A percentile compares a stretch with the other conserved stretches of the same genome.
phyloP scores from a whole-genome alignment of 2,888 invertebrate genomes.

The Cetonia aurata region DNA sequence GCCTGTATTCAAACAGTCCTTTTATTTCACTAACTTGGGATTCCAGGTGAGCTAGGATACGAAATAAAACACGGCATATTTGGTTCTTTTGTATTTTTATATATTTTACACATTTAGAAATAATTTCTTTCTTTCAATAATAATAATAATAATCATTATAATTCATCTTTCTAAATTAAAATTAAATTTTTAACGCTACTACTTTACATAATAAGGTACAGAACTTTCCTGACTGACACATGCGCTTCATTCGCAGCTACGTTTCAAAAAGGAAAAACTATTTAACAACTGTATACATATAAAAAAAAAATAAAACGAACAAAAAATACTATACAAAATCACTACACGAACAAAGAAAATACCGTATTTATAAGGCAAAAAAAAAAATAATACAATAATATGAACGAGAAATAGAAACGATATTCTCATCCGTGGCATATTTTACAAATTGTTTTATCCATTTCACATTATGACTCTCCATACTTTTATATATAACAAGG shows the following conservation, averaged over 20 bases:
- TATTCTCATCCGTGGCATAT: not conserved
- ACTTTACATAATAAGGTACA: constrained; percentile 67
- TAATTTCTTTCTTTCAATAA: constrained; percentile 64
- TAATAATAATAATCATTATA: constrained; percentile 54
- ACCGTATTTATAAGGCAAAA: constrained; percentile 10
- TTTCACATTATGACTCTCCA: too few relatives aligned
- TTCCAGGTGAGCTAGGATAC: not conserved
- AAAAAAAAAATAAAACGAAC: constrained; percentile 26
- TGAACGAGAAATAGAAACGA: constrained; percentile 10
- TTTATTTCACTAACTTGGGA: too few relatives aligned
- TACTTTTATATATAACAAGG: constrained; percentile 28
- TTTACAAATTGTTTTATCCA: constrained; percentile 10
- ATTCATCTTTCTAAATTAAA: constrained; percentile 63
- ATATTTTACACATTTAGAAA: constrained; percentile 68
- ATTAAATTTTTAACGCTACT: constrained; percentile 63
- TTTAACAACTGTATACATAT: constrained; percentile 18
- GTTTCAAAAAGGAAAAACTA: constrained; percentile 13
- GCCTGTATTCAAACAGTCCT: too few relatives aligned
- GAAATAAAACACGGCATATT: constrained; percentile 38
- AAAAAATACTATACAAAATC: constrained; percentile 43
- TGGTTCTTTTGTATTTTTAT: constrained; percentile 52
- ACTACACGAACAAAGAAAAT: constrained; percentile 28
- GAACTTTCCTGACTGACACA: constrained; percentile 63
- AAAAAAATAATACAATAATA: constrained; percentile 25
- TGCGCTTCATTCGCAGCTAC: constrained; percentile 48